Conservation (phyloP, 2,797 vertebrate genomes). For the Garrulus glandarius region DNA sequence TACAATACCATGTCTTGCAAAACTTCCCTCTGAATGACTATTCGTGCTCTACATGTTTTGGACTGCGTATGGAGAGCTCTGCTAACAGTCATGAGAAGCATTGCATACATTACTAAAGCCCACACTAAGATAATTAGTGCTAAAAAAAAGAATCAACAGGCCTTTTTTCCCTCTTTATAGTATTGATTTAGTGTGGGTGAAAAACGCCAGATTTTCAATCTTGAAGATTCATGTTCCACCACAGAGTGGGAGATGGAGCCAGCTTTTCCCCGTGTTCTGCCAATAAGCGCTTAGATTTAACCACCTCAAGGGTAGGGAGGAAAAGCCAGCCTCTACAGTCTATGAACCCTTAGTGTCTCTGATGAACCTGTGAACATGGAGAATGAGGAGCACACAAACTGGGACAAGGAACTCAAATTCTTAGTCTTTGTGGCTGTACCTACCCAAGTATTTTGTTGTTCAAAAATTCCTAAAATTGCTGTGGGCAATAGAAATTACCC, state of each 20-base stretch:
- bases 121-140: constrained; percentile 46
- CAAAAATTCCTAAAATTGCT: background rate
- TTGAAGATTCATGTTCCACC: constrained; percentile 29
- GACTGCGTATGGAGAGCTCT: constrained; percentile 26
- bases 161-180: constrained; percentile 10
- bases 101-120: constrained; percentile 33
- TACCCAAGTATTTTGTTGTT: background rate
- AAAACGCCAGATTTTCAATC: constrained; percentile 46
- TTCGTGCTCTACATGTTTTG: constrained; percentile 40
- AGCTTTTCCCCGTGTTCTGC: constrained; percentile 30
- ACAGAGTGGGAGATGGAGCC: constrained; percentile 23
- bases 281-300: background rate
- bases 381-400: background rate
- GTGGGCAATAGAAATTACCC: background rate
- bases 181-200: constrained; percentile 48
- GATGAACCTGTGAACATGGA: background rate
- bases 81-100: constrained; percentile 17
- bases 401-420: background rate
- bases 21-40: constrained; percentile 6
- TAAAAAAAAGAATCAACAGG: constrained; percentile 36
- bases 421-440: background rate
- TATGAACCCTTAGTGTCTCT: background rate
- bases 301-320: background rate
- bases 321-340: background rate
- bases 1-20: constrained; percentile 45